phyloP scores from a whole-genome alignment of 2,888 invertebrate species.

The Eretmocerus hayati region DNA sequence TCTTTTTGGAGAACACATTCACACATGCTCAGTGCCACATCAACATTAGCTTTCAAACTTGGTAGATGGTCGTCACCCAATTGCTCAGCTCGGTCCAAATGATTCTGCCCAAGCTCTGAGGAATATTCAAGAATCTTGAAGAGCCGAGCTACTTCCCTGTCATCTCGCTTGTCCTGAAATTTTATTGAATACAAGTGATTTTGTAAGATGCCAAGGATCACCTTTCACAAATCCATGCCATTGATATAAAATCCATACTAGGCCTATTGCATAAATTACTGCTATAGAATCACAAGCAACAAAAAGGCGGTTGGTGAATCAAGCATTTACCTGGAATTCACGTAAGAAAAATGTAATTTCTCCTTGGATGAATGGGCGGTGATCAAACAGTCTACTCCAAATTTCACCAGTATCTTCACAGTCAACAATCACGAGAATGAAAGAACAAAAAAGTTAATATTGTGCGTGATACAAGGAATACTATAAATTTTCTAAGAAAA shows the following conservation, averaged over 20 bases:
- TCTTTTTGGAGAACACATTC: constrained; percentile 58
- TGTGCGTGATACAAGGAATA: constrained; percentile 2
- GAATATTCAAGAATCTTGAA: constrained; percentile 70
- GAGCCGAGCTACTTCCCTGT: constrained; percentile 71
- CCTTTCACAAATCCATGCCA: no score
- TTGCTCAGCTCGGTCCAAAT: constrained; percentile 62
- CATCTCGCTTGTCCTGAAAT: constrained; percentile 64
- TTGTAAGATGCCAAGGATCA: no score
- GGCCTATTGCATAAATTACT: no score
- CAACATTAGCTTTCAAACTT: constrained; percentile 58
- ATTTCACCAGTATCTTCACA: constrained; percentile 69
- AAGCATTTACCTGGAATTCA: constrained; percentile 68
- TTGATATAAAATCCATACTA: no score
- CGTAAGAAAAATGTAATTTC: constrained; percentile 77
- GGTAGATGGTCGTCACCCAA: constrained; percentile 57
- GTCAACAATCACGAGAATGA: constrained; percentile 7
- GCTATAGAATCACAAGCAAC: no score
- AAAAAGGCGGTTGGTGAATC: no score
- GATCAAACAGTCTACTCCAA: constrained; percentile 80
- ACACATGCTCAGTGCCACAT: constrained; percentile 58
- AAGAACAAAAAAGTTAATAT: constrained; percentile 8
- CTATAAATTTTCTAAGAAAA: neutral
- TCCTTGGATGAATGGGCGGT: constrained; percentile 76
- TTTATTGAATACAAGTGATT: neutral
- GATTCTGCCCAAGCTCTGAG: constrained; percentile 69